Evolutionary conservation across 1,140 invertebrate species (phyloP), one percentile per base, ranked within the genome.

Genomic region (Heliconius nattereri): DNA sequence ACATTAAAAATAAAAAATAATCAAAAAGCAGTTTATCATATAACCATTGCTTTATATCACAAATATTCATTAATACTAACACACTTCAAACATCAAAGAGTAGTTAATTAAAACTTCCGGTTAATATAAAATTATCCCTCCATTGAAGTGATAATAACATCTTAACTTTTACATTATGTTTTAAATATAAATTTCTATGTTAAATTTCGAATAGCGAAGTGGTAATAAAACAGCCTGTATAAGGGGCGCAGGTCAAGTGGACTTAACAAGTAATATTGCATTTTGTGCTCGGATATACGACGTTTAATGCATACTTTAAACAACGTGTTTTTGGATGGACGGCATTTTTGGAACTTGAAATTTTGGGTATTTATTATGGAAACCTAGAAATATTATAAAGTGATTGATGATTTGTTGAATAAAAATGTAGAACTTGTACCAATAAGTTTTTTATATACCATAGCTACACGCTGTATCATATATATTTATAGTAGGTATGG

Each of bases 211-310:
- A 75, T 73, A 60, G 73, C 66, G 60, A 75, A 78, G 81, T 79
- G 77, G 84, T 87, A 90, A 90, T 89, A 85, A 87, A 90, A 89
- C 91, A 87, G 80, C 85, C 89, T 90, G 89, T 92, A 85, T 86
- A 86, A 81, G 83, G 73, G 73, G 84, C 79, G 26, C 81, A 78
- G 91, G 91, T 92, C 89, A 92, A 92, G 91, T 92, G 91, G 87
- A 83, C 85, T 88, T 91, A 92, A 92, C 91, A 85, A 92, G 91
- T 87, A 87, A 91, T 91, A 92, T 92, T 92, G 89, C 91, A 91
- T 92, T 91, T 91, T 89, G 84, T 90, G 78, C 66, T 78, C 66
- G 71, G 75, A 77, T 84, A 71, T 80, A 80, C 78, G 73, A 83
- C 77, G 71, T 83, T 80, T 75, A 82, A 72, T 82, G 78, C 78